Conservation (phyloP, 1,140 invertebrate genomes). For the Drosophila insularis region DNA sequence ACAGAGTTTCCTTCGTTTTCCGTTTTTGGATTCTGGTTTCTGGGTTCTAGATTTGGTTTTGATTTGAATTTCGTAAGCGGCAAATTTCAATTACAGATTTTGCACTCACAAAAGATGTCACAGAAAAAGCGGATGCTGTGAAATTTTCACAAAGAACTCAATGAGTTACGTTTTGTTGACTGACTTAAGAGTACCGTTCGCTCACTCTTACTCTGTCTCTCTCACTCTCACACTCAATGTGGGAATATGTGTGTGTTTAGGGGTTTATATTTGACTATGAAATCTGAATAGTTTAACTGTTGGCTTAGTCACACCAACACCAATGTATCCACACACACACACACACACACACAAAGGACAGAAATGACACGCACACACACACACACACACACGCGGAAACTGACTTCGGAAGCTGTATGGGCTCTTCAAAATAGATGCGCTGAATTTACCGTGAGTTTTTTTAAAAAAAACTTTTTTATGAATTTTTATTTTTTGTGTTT, state of each 20-base stretch:
- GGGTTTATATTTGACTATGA: slow-evolving; percentile 8
- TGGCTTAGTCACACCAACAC: slow-evolving; percentile 48
- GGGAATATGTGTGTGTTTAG: background rate
- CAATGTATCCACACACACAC: slow-evolving; percentile 26
- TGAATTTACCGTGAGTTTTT: slow-evolving; percentile 11
- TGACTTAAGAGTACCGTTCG: slow-evolving; percentile 5
- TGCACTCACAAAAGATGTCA: slow-evolving; percentile 47
- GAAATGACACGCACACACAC: background rate
- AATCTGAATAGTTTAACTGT: slow-evolving; percentile 30
- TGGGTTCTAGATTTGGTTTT: slow-evolving; percentile 5
- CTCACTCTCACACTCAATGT: background rate
- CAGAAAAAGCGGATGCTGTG: slow-evolving; percentile 11
- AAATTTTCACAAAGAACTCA: slow-evolving; percentile 16
- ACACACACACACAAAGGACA: slow-evolving; percentile 21
- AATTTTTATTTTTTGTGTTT: background rate
- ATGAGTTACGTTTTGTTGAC: slow-evolving; percentile 6
- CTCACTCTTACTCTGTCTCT: slow-evolving; percentile 5
- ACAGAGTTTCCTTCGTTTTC: slow-evolving; percentile 21
- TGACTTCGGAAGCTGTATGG: slow-evolving; percentile 31
- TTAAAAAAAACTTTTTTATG: background rate
- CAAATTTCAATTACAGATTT: slow-evolving; percentile 74
- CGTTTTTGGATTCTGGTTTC: slow-evolving; percentile 7
- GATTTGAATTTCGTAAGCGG: slow-evolving; percentile 46
- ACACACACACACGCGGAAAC: slow-evolving; percentile 3
- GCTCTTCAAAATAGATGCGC: slow-evolving; percentile 6